Base-by-base conservation (phyloP, 2,797 vertebrate genomes). In the Sebastes aleutianus region DNA sequence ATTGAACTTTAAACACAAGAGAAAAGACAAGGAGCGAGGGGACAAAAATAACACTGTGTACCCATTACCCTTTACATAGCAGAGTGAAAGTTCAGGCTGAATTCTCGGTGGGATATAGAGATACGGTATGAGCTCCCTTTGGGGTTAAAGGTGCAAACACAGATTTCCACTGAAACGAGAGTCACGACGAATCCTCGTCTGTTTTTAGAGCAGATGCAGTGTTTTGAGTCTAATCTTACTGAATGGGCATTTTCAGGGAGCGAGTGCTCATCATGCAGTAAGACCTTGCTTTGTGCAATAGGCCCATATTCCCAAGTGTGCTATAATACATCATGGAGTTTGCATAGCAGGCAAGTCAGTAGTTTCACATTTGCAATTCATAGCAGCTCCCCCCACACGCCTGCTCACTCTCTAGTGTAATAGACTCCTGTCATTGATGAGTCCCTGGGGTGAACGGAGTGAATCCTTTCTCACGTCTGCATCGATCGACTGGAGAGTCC, bases 341-440 rank as follows among this genome's bases (percentile, higher is more conserved):
- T 92, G 91, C 89, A 90, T 83, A 85, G 88, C 88, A 83, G 87
- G 90, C 86, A 89, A 89, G 78, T 82, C 68, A 65, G 75, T 83
- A 85, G 78, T 75, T 87, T 88, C 80, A 68, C 78, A 93, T 93
- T 93, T 92, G 86, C 86, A 93, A 92, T 92, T 91, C 91, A 92
- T 72, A 90, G 79, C 78, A 86, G 82, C 86, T 43, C 74, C 68
- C 70, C 75, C 59, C 66, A 57, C 74, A 61, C 22, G 32, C 70
- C 72, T 34, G 78, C 90, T 78, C 57, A 16, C 83, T 80, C 84
- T 85, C 78, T 74, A 65, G 85, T 85, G 92, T 87, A 93, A 93
- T 88, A 91, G 89, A 92, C 89, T 88, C 59, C 78, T 91, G 90
- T 92, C 92, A 91, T 64, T 93, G 92, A 92, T 87, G 81, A 90